Percentiles rank a stretch among this genome's conserved stretches.
These are phyloP conservation scores for Eupsilia transversa DNA, from an alignment of 2,888 invertebrate genomes.

Conservation along the genomic window DNA sequence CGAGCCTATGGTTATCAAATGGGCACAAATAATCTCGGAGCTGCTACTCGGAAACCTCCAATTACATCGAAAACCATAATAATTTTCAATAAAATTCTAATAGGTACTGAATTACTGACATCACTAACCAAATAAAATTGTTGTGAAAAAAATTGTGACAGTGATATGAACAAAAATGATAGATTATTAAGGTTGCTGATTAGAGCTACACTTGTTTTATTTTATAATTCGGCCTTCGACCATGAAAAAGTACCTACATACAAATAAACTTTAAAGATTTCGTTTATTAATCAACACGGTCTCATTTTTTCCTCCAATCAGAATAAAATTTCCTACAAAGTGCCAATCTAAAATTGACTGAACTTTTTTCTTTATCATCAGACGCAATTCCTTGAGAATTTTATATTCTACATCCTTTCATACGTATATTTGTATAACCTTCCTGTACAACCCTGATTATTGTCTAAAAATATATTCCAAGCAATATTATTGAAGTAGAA, in stretches of 20 bases:
- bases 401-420: slow-evolving; percentile 2
- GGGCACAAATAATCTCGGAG: not conserved
- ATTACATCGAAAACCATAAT: not conserved
- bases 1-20: not conserved
- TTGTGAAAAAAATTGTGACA: not conserved
- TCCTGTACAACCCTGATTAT: not conserved
- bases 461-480: too few species aligned
- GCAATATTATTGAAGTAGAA: not conserved
- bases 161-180: not conserved
- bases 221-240: not conserved
- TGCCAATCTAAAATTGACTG: not conserved
- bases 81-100: not conserved
- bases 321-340: slow-evolving; percentile 3
- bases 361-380: slow-evolving; percentile 15
- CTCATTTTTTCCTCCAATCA: slow-evolving; percentile 7
- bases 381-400: not conserved
- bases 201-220: not conserved
- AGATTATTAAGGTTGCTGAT: too few species aligned
- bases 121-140: not conserved
- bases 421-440: not conserved
- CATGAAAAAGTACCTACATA: not conserved
- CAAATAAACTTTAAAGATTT: not conserved
- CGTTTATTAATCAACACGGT: not conserved
- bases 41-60: not conserved
- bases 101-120: not conserved